Evolutionary conservation across 53 echinoderm and acorn worm genomes (phyloP).

Genomic region (Zoroaster sp.): DNA sequence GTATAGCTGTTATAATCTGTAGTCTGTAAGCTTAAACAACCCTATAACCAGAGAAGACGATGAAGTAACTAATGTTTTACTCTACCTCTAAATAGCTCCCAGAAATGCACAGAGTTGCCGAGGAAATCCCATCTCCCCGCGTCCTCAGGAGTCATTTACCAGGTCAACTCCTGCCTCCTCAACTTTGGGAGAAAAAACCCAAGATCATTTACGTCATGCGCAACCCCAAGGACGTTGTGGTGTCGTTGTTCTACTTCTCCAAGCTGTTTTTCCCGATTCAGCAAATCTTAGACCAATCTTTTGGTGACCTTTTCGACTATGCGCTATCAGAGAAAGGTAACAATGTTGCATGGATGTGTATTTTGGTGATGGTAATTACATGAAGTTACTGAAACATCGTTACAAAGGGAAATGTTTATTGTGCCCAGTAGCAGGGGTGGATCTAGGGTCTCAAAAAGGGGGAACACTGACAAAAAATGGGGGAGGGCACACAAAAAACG

Average conservation of each 20-base stretch:
- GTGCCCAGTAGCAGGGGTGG: background rate
- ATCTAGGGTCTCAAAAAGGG: background rate
- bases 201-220: slow-evolving; percentile 52
- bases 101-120: background rate
- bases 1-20: background rate
- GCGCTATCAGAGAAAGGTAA: slow-evolving; percentile 8
- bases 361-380: background rate
- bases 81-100: background rate
- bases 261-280: background rate
- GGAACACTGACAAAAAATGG: too few relatives aligned
- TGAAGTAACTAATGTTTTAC: background rate
- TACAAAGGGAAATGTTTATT: background rate
- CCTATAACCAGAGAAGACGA: too few relatives aligned
- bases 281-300: background rate
- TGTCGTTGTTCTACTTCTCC: slow-evolving; percentile 12
- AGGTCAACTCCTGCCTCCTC: slow-evolving; percentile 31
- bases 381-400: background rate
- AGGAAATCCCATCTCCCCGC: slow-evolving; percentile 41
- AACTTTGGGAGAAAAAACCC: slow-evolving; percentile 37
- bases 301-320: background rate
- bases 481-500: too few relatives aligned
- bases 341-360: background rate
- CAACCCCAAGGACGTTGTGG: slow-evolving; percentile 37
- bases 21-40: too few relatives aligned
- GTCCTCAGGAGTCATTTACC: slow-evolving; percentile 43